Percentiles rank a stretch among this genome's conserved stretches.
phyloP scores from a whole-genome alignment of 2,888 invertebrate genomes.

The Busseola fusca region DNA sequence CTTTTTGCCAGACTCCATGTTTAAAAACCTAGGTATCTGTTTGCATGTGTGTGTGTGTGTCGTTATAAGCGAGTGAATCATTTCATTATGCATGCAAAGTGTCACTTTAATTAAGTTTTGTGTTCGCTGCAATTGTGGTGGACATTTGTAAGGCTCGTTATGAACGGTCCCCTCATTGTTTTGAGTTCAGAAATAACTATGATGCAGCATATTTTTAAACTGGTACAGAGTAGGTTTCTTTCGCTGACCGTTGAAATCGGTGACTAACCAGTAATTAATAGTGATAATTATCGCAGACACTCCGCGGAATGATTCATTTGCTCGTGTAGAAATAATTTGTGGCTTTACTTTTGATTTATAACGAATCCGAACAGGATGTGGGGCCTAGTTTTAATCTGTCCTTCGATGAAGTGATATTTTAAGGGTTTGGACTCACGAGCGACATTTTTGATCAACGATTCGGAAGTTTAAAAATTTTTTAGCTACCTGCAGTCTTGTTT shows the following conservation, averaged over 20 bases:
- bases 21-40: slow-evolving; percentile 65
- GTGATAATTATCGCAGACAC: slow-evolving; percentile 61
- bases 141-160: slow-evolving; percentile 80
- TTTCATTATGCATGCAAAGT: slow-evolving; percentile 85
- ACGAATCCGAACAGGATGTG: slow-evolving; percentile 57
- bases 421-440: slow-evolving; percentile 21
- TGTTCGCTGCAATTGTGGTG: slow-evolving; percentile 80
- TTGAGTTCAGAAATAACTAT: slow-evolving; percentile 77
- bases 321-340: slow-evolving; percentile 45
- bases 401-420: slow-evolving; percentile 23
- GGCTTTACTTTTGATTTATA: slow-evolving; percentile 53
- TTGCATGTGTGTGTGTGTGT: slow-evolving; percentile 52
- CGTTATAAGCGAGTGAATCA: slow-evolving; percentile 78
- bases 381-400: slow-evolving; percentile 32
- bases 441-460: slow-evolving; percentile 22
- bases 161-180: slow-evolving; percentile 76
- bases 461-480: slow-evolving; percentile 30
- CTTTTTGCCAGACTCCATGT: slow-evolving; percentile 53
- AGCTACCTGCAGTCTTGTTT: slow-evolving; percentile 44
- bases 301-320: slow-evolving; percentile 55
- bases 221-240: slow-evolving; percentile 54
- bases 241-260: slow-evolving; percentile 43
- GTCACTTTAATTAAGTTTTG: slow-evolving; percentile 87
- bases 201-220: slow-evolving; percentile 72
- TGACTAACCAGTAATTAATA: slow-evolving; percentile 61